A percentile compares a stretch with the other conserved stretches of the same genome.
Evolutionary conservation across 2,797 vertebrate genomes (phyloP).

Genomic region (Moxostoma hubbsi): DNA sequence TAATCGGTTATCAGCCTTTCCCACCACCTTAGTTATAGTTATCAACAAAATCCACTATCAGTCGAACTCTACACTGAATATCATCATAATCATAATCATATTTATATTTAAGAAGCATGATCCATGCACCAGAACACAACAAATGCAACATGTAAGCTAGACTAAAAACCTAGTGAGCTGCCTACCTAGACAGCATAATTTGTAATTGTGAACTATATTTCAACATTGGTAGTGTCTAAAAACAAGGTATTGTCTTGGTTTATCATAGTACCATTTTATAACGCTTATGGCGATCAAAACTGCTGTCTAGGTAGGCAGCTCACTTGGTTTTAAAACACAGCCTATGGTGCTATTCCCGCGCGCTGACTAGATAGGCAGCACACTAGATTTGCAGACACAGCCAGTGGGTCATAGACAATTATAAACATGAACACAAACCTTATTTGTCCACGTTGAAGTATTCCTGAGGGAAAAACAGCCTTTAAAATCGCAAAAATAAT

Average conservation of each 20-base stretch:
- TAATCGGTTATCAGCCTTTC: no score
- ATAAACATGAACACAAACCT: constrained; percentile 14
- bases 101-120: not conserved
- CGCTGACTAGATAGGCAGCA: not conserved
- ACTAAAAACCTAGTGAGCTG: not conserved
- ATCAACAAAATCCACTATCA: no score
- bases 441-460: not conserved
- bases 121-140: not conserved
- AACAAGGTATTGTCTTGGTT: not conserved
- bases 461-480: not conserved
- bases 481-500: not conserved
- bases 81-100: not conserved
- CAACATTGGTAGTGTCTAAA: not conserved
- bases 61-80: no score
- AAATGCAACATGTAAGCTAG: not conserved
- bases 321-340: not conserved
- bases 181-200: not conserved
- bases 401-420: not conserved
- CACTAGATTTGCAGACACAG: not conserved
- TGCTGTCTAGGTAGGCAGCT: not conserved
- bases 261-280: not conserved
- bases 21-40: no score
- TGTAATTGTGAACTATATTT: not conserved
- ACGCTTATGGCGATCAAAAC: not conserved
- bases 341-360: not conserved